phyloP scores from a whole-genome alignment of 2,113 vertebrate genomes.

The Equus przewalskii region DNA sequence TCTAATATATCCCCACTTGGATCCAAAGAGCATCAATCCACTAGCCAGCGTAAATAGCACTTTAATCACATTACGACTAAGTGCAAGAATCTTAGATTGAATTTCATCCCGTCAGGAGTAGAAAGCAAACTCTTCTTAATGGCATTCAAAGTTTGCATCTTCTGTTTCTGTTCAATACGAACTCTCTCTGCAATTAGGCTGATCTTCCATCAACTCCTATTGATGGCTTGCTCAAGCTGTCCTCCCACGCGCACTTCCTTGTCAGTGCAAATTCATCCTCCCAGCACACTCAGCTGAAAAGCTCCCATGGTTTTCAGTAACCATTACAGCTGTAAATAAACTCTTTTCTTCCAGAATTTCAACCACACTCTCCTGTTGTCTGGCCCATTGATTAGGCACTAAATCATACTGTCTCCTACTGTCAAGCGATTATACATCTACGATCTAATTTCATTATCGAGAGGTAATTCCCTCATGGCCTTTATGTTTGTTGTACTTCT shows the following conservation, averaged over 20 bases:
- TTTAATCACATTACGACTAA: conserved; percentile 8
- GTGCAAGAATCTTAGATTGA: neutral
- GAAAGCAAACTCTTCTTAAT: conserved; percentile 11
- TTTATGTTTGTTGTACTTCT: conserved; percentile 8
- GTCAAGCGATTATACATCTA: neutral
- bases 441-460: conserved; percentile 28
- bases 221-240: neutral
- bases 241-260: neutral
- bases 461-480: neutral
- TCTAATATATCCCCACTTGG: conserved; percentile 23
- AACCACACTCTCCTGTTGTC: neutral
- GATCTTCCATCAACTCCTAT: neutral
- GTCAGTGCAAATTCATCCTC: neutral
- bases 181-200: neutral
- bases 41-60: neutral
- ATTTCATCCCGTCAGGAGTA: conserved; percentile 6
- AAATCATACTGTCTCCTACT: conserved; percentile 2
- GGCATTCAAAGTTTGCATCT: neutral
- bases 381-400: neutral
- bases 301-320: neutral
- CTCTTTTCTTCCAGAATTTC: conserved; percentile 21
- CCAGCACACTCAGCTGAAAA: neutral
- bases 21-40: conserved; percentile 20
- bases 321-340: conserved; percentile 24
- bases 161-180: conserved; percentile 1